Evolutionary conservation across 2,797 vertebrate genomes (phyloP).

Genomic region (Anniella stebbinsi): DNA sequence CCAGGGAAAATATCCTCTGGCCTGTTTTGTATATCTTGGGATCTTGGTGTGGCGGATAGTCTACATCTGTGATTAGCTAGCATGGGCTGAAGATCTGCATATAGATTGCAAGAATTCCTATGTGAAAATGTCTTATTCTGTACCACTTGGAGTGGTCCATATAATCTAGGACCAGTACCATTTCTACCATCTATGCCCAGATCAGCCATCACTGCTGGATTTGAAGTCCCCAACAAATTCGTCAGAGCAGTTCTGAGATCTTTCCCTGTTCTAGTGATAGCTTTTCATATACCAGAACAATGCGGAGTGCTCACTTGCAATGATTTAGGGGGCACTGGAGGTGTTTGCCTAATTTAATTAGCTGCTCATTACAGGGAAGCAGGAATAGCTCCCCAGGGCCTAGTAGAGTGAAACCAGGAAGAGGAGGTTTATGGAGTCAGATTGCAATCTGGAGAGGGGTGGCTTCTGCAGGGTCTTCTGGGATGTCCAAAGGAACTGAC

Average conservation of each 20-base stretch:
- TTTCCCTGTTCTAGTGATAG: constrained; percentile 24
- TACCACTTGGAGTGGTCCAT: background rate
- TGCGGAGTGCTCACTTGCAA: constrained; percentile 37
- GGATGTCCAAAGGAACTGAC: background rate
- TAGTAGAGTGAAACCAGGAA: constrained; percentile 44
- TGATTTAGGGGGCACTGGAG: constrained; percentile 60
- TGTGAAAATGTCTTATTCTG: background rate
- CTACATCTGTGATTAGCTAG: background rate
- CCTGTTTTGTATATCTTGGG: background rate
- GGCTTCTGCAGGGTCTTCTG: background rate
- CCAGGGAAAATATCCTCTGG: background rate
- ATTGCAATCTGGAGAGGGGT: constrained; percentile 38
- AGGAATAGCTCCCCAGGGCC: constrained; percentile 60
- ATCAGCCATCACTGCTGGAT: background rate
- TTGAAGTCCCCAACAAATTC: background rate
- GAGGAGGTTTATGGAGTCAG: constrained; percentile 54
- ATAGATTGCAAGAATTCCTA: background rate
- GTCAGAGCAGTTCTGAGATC: background rate
- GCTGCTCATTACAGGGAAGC: constrained; percentile 66
- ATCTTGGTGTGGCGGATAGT: background rate
- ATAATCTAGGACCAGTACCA: background rate
- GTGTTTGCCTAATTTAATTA: constrained; percentile 73
- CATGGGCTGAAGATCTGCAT: background rate
- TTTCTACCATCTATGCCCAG: background rate
- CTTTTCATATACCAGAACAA: constrained; percentile 14